Evolutionary conservation across 2,797 vertebrate species (phyloP).

Genomic region (Miichthys miiuy): DNA sequence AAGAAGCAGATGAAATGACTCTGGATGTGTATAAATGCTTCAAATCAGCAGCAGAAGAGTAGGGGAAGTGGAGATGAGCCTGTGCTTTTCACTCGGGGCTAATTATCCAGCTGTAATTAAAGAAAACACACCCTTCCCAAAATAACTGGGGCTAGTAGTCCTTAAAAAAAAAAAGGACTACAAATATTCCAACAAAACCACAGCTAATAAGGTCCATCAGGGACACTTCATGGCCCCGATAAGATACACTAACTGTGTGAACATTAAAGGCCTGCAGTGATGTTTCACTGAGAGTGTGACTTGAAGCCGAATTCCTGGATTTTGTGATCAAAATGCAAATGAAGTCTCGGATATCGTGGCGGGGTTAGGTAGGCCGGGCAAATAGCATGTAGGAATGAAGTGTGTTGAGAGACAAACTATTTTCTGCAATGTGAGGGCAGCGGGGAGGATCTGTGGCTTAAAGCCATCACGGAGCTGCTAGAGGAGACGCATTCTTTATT

Average conservation of each 20-base stretch:
- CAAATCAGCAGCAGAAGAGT: conserved; percentile 41
- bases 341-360: conserved; percentile 16
- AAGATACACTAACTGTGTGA: background rate
- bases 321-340: conserved; percentile 63
- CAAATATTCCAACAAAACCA: background rate
- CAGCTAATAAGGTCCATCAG: background rate
- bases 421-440: conserved; percentile 78
- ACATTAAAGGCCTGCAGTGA: conserved; percentile 8
- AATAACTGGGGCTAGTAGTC: conserved; percentile 8
- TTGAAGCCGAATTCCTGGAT: conserved; percentile 39
- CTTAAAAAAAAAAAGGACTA: background rate
- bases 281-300: conserved; percentile 40
- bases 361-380: conserved; percentile 24
- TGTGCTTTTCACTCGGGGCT: conserved; percentile 34
- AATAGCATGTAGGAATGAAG: conserved; percentile 45
- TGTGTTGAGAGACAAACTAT: conserved; percentile 70
- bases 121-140: background rate
- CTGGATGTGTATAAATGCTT: conserved; percentile 57
- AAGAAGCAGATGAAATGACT: conserved; percentile 54
- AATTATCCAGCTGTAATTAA: conserved; percentile 65
- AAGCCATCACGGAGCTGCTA: conserved; percentile 89
- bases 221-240: background rate
- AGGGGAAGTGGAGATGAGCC: conserved; percentile 23
- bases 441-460: conserved; percentile 83
- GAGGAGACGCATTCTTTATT: conserved; percentile 89